Evolutionary conservation across 2,113 vertebrate genomes (phyloP), one percentile per base, ranked within the genome.

Genomic region (Rhineura floridana): DNA sequence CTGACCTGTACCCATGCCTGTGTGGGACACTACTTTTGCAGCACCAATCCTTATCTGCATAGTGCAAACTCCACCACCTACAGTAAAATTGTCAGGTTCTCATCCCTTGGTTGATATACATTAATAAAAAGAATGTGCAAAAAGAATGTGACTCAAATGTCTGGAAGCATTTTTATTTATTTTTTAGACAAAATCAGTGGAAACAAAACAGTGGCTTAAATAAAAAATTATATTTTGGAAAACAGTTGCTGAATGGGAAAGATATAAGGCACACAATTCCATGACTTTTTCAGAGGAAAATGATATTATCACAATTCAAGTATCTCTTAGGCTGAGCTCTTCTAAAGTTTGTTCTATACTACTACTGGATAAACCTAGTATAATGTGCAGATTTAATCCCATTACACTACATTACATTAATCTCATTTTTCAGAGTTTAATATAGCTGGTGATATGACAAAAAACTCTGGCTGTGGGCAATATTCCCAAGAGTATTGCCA

Each of bases 371-470:
- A 93, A 94, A 93, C 93, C 92, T 84, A 48, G 13, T 88, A 73
- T 30, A 73, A 86, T 88, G 75, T 88, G 90, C 88, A 91, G 85
- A 85, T 93, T 94, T 92, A 94, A 94, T 91, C 86, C 90, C 87
- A 90, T 94, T 93, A 93, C 91, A 91, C n/a, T n/a, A n/a, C n/a
- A n/a, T n/a, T n/a, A n/a, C n/a, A n/a, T n/a, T n/a, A n/a, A n/a
- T n/a, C n/a, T n/a, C 93, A 88, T 94, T 91, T 93, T 89, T 86
- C 87, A 85, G 77, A 63, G 84, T 70, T 93, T 93, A 92, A 91
- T 83, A 87, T 1, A 72, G 84, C 33, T 88, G 88, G 87, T 92
- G 80, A 88, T 89, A 85, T n/a, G 91, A 92, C 33, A 88, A 87
- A 87, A 0, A 0, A 44, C 87, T 48, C 81, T 81, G 79, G 76